Evolutionary conservation across 2,113 vertebrate genomes (phyloP), one percentile per base, ranked within the genome.

Genomic region (Aldabrachelys gigantea): DNA sequence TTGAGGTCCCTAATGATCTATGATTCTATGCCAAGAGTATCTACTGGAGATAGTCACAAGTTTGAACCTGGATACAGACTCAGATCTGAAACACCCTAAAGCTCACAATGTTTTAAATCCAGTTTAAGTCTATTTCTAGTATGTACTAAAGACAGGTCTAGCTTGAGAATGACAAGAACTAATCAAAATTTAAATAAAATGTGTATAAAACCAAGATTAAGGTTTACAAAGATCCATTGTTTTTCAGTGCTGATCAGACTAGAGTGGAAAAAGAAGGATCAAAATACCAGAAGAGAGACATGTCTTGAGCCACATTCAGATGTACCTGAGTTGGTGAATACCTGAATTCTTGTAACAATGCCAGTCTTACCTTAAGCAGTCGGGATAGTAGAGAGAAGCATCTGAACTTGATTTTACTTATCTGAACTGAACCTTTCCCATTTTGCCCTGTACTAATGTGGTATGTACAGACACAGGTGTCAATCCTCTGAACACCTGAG

Each of bases 291-390:
- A 35, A 72, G 35, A 72, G 65, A 72, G 9, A 21, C 65, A 38
- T 21, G 10, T 72, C n/a, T 72, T 72, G 65, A 38, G n/a, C 19
- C 9, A 9, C 17, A 19, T 38, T 10, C 35, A 72, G 17, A 72
- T 22, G 9, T 54, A 82, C 11, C 72, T 80, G 29, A 91, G 38
- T 0, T 0, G 5, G 1, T 62, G 62, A 41, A 38, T 89, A 31
- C 4, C 19, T 88, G 50, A 88, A 96, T 62, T 57, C 65, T 41
- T 81, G 53, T 78, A 89, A 89, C 82, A 57, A 24, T 83, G 35
- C 22, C 54, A 82, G 21, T 31, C 76, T 72, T 93, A 4, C 47
- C 84, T 19, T 59, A 31, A 54, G 22, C 12, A 27, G 27, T 62
- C 85, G 59, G 82, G 56, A 72, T 10, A 94, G 25, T 6, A 79